These are phyloP conservation scores for Macrosoma leucophasiata DNA, from an alignment of 2,888 invertebrate species.

Conservation along the genomic window DNA sequence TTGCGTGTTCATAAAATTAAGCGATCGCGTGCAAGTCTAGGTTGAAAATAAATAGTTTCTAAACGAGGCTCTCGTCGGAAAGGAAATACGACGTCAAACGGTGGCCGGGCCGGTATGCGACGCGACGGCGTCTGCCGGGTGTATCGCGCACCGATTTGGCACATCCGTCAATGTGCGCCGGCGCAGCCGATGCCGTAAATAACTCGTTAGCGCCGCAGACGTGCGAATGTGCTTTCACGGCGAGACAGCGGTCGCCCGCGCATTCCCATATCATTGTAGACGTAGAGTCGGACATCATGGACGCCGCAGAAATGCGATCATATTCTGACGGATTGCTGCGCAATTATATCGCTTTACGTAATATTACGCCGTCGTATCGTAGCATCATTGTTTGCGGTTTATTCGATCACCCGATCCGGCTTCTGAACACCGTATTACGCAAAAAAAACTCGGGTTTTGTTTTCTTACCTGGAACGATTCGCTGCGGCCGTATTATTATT, in stretches of 20 bases:
- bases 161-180: slow-evolving; percentile 67
- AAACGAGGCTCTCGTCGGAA: slow-evolving; percentile 41
- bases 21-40: slow-evolving; percentile 32
- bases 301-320: slow-evolving; percentile 21
- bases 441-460: slow-evolving; percentile 52
- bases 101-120: slow-evolving; percentile 68
- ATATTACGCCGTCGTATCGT: slow-evolving; percentile 40
- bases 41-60: slow-evolving; percentile 37
- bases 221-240: slow-evolving; percentile 33
- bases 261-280: not conserved
- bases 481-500: slow-evolving; percentile 53
- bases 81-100: slow-evolving; percentile 45
- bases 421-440: slow-evolving; percentile 58
- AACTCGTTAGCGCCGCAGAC: slow-evolving; percentile 41
- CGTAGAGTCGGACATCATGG: slow-evolving; percentile 2
- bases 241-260: slow-evolving; percentile 27
- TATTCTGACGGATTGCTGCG: slow-evolving; percentile 12
- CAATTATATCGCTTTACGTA: slow-evolving; percentile 40
- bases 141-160: slow-evolving; percentile 70
- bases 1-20: slow-evolving; percentile 33
- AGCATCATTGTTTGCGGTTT: slow-evolving; percentile 47
- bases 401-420: slow-evolving; percentile 49
- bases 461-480: slow-evolving; percentile 60
- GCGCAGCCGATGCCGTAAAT: slow-evolving; percentile 52
- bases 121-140: slow-evolving; percentile 67